Conservation (phyloP, 2,113 vertebrate species). For the Crocuta crocuta region DNA sequence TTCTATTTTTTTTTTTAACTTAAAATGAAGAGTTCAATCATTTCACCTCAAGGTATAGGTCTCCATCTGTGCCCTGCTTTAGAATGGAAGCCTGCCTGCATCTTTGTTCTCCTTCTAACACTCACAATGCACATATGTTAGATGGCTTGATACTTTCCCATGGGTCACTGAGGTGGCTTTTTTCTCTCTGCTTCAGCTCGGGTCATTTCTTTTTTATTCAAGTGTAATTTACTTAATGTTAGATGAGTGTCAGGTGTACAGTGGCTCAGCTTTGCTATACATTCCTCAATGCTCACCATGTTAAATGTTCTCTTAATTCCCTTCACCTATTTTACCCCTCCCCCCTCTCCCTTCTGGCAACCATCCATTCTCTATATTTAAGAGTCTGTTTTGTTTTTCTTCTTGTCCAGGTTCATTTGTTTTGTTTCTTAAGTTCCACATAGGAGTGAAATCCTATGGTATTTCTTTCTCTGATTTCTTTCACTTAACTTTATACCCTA, state of each 20-base stretch:
- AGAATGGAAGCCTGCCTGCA: too few species aligned
- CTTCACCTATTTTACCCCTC: not conserved
- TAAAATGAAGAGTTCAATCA: too few species aligned
- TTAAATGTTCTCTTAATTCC: not conserved
- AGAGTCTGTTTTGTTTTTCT: not conserved
- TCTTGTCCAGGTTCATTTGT: not conserved
- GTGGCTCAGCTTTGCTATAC: not conserved
- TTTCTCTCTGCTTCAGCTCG: not conserved
- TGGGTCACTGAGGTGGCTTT: too few species aligned
- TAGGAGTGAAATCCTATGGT: not conserved
- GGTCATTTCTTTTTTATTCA: not conserved
- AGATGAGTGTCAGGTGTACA: not conserved
- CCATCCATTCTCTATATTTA: too few species aligned
- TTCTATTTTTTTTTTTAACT: too few species aligned
- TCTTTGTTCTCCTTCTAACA: too few species aligned
- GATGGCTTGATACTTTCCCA: not conserved
- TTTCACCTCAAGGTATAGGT: too few species aligned
- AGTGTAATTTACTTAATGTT: not conserved
- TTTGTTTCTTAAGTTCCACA: not conserved
- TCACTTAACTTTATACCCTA: not conserved
- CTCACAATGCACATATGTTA: too few species aligned
- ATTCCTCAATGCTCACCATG: not conserved
- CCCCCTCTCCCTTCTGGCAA: not conserved
- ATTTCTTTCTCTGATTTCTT: not conserved
- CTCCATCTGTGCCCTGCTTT: too few species aligned